Percentiles rank a stretch among this genome's conserved stretches.
phyloP scores from a whole-genome alignment of 2,113 vertebrate species.

The Ammodytes marinus region DNA sequence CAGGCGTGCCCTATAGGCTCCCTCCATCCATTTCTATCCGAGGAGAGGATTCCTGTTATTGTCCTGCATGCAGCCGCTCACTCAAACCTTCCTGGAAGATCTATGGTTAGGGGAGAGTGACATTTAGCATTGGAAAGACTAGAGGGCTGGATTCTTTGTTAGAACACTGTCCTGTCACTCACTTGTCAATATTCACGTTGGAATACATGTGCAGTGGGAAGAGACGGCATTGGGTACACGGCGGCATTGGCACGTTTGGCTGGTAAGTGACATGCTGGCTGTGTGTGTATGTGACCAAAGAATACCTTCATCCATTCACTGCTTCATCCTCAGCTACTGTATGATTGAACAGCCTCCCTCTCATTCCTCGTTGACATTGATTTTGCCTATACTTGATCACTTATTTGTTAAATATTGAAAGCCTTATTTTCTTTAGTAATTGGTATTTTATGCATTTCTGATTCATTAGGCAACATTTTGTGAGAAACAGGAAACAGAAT shows the following conservation, averaged over 20 bases:
- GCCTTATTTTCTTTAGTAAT: not conserved
- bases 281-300: not conserved
- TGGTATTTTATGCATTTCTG: not conserved
- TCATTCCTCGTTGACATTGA: not conserved
- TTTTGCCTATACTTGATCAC: not conserved
- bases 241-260: slow-evolving; percentile 56
- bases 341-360: not conserved
- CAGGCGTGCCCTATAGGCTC: slow-evolving; percentile 71
- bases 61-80: slow-evolving; percentile 53
- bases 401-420: not conserved
- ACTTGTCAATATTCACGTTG: not conserved
- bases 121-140: not conserved
- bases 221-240: slow-evolving; percentile 23
- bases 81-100: slow-evolving; percentile 14
- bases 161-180: not conserved
- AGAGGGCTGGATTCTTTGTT: slow-evolving; percentile 6
- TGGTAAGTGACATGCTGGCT: slow-evolving; percentile 64
- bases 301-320: not conserved
- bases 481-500: not conserved
- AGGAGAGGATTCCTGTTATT: slow-evolving; percentile 72
- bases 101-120: slow-evolving; percentile 27
- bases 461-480: not conserved
- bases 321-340: not conserved
- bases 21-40: slow-evolving; percentile 58
- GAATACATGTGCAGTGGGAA: slow-evolving; percentile 19